These are phyloP conservation scores for Saccopteryx leptura DNA, from an alignment of 2,113 vertebrate genomes.

Conservation along the genomic window DNA sequence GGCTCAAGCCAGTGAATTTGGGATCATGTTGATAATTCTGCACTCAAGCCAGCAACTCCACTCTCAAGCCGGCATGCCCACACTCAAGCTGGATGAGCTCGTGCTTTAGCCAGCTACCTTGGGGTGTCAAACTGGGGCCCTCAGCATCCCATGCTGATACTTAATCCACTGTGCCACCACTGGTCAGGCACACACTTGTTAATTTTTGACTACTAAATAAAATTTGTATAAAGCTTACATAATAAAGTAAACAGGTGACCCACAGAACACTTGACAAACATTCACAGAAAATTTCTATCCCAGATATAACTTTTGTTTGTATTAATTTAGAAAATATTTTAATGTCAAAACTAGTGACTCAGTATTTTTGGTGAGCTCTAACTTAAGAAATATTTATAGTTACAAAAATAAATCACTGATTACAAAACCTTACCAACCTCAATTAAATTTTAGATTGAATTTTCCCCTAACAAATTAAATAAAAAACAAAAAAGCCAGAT, in stretches of 20 bases:
- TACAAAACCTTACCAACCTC: slow-evolving; percentile 49
- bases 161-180: too few relatives aligned
- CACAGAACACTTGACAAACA: slow-evolving; percentile 50
- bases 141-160: too few relatives aligned
- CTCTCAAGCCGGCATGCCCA: too few relatives aligned
- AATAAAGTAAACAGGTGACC: slow-evolving; percentile 61
- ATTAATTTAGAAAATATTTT: slow-evolving; percentile 63
- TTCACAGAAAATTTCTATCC: slow-evolving; percentile 52
- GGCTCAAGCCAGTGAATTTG: too few relatives aligned
- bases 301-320: slow-evolving; percentile 29
- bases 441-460: slow-evolving; percentile 67
- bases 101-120: too few relatives aligned
- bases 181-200: neutral
- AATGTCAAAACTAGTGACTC: slow-evolving; percentile 60
- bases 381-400: slow-evolving; percentile 33
- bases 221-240: slow-evolving; percentile 61
- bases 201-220: slow-evolving; percentile 62
- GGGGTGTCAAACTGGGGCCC: too few relatives aligned
- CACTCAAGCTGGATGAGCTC: too few relatives aligned
- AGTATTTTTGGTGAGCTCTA: slow-evolving; percentile 56
- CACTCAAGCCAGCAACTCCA: too few relatives aligned
- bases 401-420: slow-evolving; percentile 67
- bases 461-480: slow-evolving; percentile 60
- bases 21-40: too few relatives aligned
- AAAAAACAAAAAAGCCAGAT: slow-evolving; percentile 45